Base-by-base conservation (phyloP, 2,888 invertebrate species). In the Caenorhabditis auriculariae region DNA sequence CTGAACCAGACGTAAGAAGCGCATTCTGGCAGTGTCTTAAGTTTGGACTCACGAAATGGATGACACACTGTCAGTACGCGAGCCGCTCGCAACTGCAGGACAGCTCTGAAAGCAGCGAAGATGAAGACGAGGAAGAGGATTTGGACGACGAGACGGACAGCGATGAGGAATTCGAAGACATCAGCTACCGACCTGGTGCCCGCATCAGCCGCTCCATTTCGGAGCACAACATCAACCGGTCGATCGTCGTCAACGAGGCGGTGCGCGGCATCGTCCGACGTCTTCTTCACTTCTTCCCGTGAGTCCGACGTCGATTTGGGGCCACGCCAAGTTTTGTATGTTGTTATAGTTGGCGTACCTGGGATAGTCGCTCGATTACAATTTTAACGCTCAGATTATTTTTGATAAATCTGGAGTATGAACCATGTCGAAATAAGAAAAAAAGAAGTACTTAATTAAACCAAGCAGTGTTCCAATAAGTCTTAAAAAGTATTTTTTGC, bases 11-110 rank as follows among this genome's bases (percentile, higher is more conserved):
- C 23, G 27, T 62, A 3, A 42, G 62, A 9, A 37, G 41, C 32
- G 44, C 57, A 3, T 54, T 62, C 42, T 62, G 62, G 62, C 4
- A 21, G n/a, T 51, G 54, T 24, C 44, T 62, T 44, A 53, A 50
- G 19, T 21, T 23, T n/a, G 62, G 57, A 7, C 44, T 62, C n/a
- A 51, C 50, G n/a, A 28, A 37, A 7, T 62, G 57, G 57, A 49
- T 59, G 1, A 12, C 45, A 4, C 53, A 59, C 7, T 45, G 50
- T 21, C 53, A 54, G 9, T 37, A 38, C 9, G n/a, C n/a, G n/a
- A n/a, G n/a, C n/a, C n/a, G n/a, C n/a, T n/a, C n/a, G n/a, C n/a
- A n/a, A n/a, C n/a, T n/a, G n/a, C n/a, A n/a, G n/a, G n/a, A n/a
- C n/a, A n/a, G n/a, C 6, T 27, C 27, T 24, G 47, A 47, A 6